A percentile compares a stretch with the other conserved stretches of the same genome.
Evolutionary conservation across 2,797 vertebrate species (phyloP).

Genomic region (Platyrinchus mystaceus): DNA sequence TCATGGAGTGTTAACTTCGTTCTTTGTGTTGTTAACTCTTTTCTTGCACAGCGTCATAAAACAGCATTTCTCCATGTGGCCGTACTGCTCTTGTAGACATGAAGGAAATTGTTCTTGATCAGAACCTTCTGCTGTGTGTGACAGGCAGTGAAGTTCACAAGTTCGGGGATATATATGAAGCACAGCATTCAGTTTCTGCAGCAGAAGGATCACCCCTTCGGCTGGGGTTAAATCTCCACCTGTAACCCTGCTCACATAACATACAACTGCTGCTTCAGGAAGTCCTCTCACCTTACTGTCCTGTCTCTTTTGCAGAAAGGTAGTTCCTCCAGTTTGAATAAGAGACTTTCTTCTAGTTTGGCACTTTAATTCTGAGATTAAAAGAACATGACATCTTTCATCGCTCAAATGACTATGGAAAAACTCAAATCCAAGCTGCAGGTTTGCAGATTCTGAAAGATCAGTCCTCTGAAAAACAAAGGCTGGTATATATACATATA

Average conservation of each 20-base stretch:
- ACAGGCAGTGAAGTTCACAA: not conserved
- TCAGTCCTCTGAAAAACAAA: constrained; percentile 55
- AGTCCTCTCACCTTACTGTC: not conserved
- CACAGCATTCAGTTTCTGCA: not conserved
- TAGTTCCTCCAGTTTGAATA: not conserved
- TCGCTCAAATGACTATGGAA: not conserved
- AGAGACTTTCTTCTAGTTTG: not conserved
- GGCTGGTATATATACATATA: not conserved
- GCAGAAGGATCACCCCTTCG: not conserved
- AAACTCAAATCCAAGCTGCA: constrained; percentile 39
- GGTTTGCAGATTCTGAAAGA: not conserved
- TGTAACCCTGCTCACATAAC: not conserved
- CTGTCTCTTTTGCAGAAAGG: not conserved
- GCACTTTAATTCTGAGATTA: constrained; percentile 1
- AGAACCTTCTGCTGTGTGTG: not conserved
- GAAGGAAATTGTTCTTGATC: not conserved
- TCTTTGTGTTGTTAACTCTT: not conserved
- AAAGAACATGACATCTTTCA: not conserved
- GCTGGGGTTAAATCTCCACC: not conserved
- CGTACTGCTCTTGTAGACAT: accelerated
- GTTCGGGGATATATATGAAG: not conserved
- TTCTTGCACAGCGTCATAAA: not conserved
- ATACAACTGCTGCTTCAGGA: not conserved
- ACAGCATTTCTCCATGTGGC: accelerated
- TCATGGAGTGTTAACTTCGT: not conserved